A percentile compares a stretch with the other conserved stretches of the same genome.
Evolutionary conservation across 2,113 vertebrate genomes (phyloP).

Genomic region (Vidua macroura): DNA sequence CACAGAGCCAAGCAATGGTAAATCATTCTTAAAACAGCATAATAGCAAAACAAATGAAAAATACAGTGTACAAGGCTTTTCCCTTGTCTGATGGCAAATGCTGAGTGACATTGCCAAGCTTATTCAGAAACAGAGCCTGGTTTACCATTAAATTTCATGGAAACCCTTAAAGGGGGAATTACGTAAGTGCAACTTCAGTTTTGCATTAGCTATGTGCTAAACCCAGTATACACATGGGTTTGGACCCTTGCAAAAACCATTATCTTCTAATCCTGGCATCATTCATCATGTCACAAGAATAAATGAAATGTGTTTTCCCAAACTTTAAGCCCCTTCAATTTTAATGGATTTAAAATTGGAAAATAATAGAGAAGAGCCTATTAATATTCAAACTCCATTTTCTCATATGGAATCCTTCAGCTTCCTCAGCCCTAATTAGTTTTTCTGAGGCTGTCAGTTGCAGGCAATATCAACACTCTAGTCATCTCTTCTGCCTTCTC

Average conservation of each 20-base stretch:
- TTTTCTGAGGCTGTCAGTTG: neutral
- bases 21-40: constrained; percentile 57
- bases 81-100: constrained; percentile 15
- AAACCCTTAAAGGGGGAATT: neutral
- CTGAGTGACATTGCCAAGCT: neutral
- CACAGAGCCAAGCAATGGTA: constrained; percentile 16
- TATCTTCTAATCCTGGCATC: neutral
- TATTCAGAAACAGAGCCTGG: neutral
- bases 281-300: neutral
- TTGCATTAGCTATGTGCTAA: neutral
- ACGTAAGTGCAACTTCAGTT: neutral
- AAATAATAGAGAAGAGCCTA: neutral
- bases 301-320: constrained; percentile 12
- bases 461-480: neutral
- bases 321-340: constrained; percentile 40
- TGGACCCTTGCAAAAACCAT: neutral
- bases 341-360: constrained; percentile 11
- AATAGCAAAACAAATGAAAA: constrained; percentile 57
- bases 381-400: constrained; percentile 42
- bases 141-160: neutral
- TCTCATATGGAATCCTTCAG: constrained; percentile 16
- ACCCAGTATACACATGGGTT: neutral
- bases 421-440: constrained; percentile 17
- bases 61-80: neutral
- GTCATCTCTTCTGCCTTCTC: constrained; percentile 4